Conservation (phyloP, 30 jellyfish, hydroid and myxozoan species). For the Haliclystus octoradiatus region DNA sequence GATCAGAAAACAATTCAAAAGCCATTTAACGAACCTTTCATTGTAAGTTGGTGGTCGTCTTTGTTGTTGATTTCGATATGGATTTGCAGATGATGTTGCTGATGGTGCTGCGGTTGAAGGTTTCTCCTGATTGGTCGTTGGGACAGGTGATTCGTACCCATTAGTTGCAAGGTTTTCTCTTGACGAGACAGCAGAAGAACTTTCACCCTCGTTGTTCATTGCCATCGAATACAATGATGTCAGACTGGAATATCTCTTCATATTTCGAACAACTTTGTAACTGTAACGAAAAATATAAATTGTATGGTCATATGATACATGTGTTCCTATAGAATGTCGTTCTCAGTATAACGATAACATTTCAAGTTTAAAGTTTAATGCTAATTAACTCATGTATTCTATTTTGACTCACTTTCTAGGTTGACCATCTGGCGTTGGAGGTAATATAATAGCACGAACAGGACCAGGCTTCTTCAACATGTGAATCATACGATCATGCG, state of each 20-base stretch:
- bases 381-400: too few species aligned
- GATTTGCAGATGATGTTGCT: too few species aligned
- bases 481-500: constrained; percentile 95
- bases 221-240: constrained; percentile 84
- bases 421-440: constrained; percentile 98
- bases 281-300: constrained; percentile 12
- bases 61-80: not conserved
- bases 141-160: constrained; percentile 9
- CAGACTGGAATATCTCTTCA: constrained; percentile 97
- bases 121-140: not conserved
- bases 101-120: not conserved
- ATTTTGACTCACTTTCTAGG: constrained; percentile 97
- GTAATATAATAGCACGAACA: constrained; percentile 79
- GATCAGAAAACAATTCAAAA: too few species aligned
- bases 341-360: too few species aligned
- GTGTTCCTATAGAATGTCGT: not conserved
- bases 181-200: constrained; percentile 34
- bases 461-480: constrained; percentile 91
- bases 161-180: constrained; percentile 33
- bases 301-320: not conserved
- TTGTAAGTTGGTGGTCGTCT: not conserved
- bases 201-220: constrained; percentile 26
- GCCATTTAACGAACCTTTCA: too few species aligned
- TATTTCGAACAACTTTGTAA: constrained; percentile 77
- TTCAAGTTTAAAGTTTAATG: too few species aligned